Evolutionary conservation across 2,888 invertebrate species (phyloP).

Genomic region (Elmis aenea): DNA sequence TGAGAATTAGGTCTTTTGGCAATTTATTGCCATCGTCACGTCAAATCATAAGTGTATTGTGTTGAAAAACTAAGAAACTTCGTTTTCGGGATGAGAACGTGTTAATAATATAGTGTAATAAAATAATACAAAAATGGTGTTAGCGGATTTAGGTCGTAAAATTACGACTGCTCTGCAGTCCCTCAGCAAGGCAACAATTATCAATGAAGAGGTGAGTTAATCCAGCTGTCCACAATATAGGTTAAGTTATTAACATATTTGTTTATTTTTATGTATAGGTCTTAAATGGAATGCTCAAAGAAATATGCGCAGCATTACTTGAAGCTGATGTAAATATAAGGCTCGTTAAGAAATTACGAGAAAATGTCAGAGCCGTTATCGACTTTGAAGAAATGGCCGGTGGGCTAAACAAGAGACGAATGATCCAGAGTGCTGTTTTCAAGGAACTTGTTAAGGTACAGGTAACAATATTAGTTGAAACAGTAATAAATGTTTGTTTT

Average conservation of each 20-base stretch:
- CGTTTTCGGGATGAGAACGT: too few species aligned
- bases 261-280: slow-evolving; percentile 57
- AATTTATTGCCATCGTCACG: too few species aligned
- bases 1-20: too few species aligned
- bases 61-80: too few species aligned
- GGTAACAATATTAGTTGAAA: not conserved
- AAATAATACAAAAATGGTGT: slow-evolving; percentile 75
- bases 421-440: slow-evolving; percentile 99
- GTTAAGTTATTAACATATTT: slow-evolving; percentile 2
- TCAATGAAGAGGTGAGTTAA: slow-evolving; percentile 87
- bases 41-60: too few species aligned
- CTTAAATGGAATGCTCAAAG: slow-evolving; percentile 97
- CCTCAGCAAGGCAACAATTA: slow-evolving; percentile 95
- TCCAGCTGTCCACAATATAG: slow-evolving; percentile 5
- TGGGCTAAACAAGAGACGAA: slow-evolving; percentile 93
- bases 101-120: too few species aligned
- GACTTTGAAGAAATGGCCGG: slow-evolving; percentile 99
- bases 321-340: slow-evolving; percentile 97
- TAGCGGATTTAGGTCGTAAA: slow-evolving; percentile 99
- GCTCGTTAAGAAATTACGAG: slow-evolving; percentile 89
- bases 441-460: slow-evolving; percentile 92
- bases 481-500: slow-evolving; percentile 1
- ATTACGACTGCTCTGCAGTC: slow-evolving; percentile 98
- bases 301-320: slow-evolving; percentile 93
- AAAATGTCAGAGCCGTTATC: slow-evolving; percentile 96